A percentile compares a stretch with the other conserved stretches of the same genome.
Evolutionary conservation across 2,888 invertebrate species (phyloP).

Genomic region (Pegoplata infirma): DNA sequence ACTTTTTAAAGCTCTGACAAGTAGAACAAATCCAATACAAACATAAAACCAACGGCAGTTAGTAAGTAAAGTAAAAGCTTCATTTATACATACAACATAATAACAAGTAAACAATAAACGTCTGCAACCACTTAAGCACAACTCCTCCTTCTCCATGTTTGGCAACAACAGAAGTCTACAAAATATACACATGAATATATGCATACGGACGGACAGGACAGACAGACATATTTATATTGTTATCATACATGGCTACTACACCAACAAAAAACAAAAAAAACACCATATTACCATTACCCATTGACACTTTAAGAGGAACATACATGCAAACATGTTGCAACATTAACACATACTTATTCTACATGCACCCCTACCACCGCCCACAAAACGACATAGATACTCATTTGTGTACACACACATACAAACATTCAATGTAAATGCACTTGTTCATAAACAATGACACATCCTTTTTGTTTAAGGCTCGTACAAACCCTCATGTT

Average conservation of each 20-base stretch:
- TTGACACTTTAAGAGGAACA: constrained; percentile 49
- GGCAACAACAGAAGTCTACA: constrained; percentile 46
- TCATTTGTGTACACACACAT: no score
- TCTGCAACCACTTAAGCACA: constrained; percentile 65
- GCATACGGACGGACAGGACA: constrained; percentile 4
- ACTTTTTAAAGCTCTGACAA: not conserved
- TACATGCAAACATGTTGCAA: constrained; percentile 21
- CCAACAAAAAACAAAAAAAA: no score
- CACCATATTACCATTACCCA: constrained; percentile 47
- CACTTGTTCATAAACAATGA: constrained; percentile 60
- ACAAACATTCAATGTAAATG: constrained; percentile 20
- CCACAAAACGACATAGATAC: constrained; percentile 2
- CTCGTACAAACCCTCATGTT: constrained; percentile 53
- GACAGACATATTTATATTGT: constrained; percentile 1
- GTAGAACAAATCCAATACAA: constrained; percentile 3
- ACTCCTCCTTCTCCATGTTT: constrained; percentile 62
- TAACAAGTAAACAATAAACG: constrained; percentile 60
- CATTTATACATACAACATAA: constrained; percentile 13
- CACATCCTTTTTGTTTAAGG: constrained; percentile 57
- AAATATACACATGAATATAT: constrained; percentile 1
- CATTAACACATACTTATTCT: constrained; percentile 26
- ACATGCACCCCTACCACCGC: constrained; percentile 18
- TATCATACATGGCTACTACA: constrained; percentile 35
- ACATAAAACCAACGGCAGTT: constrained; percentile 2
- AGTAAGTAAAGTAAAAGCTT: constrained; percentile 16